Conservation (phyloP, 2,888 invertebrate species). For the Mesodorylaimus sp. region DNA sequence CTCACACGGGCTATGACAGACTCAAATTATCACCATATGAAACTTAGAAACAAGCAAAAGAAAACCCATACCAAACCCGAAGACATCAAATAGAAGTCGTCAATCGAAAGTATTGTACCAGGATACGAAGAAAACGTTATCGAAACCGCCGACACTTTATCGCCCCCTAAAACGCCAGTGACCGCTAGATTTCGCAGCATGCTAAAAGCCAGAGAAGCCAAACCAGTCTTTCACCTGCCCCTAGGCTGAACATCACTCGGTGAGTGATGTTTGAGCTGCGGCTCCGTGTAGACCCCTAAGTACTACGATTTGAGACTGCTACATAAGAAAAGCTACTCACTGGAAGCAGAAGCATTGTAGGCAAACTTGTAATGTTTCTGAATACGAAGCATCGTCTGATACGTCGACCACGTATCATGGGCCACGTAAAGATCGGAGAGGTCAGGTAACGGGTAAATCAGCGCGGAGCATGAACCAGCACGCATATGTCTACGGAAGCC, state of each 20-base stretch:
- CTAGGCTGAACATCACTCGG: background rate
- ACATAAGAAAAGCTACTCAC: background rate
- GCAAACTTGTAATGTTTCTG: constrained; percentile 64
- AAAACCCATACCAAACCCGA: constrained; percentile 14
- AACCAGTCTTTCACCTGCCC: background rate
- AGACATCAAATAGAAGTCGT: constrained; percentile 28
- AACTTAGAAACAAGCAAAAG: background rate
- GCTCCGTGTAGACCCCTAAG: background rate
- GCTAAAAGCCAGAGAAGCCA: too few species aligned
- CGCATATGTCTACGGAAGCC: constrained; percentile 12
- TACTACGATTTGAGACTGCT: too few species aligned
- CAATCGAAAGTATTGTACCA: constrained; percentile 28
- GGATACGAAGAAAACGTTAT: constrained; percentile 28
- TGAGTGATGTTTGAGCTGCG: background rate
- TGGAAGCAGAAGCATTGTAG: constrained; percentile 38
- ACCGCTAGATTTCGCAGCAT: background rate
- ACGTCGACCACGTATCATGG: constrained; percentile 63
- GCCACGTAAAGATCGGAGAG: constrained; percentile 47
- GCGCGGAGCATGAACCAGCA: constrained; percentile 45
- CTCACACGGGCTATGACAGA: too few species aligned
- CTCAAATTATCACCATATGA: too few species aligned
- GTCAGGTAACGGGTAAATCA: constrained; percentile 45
- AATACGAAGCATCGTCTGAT: constrained; percentile 59
- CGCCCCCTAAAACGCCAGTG: background rate
- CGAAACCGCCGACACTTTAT: constrained; percentile 21